A percentile compares a stretch with the other conserved stretches of the same genome.
phyloP scores from a whole-genome alignment of 92 coral and sea anemone genomes.

The Porites cylindrica region DNA sequence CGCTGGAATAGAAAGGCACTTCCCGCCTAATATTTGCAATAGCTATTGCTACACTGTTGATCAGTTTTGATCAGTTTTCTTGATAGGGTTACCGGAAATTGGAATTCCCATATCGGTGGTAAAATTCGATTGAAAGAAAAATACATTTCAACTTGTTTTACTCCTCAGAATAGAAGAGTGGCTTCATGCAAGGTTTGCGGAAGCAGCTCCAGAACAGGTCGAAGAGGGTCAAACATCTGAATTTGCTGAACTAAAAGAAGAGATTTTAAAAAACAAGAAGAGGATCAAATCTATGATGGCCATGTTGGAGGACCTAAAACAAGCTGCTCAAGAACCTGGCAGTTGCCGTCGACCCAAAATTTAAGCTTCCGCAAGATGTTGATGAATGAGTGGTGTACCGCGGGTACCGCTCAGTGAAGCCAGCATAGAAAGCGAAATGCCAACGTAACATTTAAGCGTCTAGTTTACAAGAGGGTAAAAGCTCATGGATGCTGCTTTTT shows the following conservation, averaged over 20 bases:
- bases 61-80: no score
- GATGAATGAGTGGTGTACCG: background rate
- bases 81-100: no score
- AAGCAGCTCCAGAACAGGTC: slow-evolving; percentile 11
- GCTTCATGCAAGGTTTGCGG: slow-evolving; percentile 25
- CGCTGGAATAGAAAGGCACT: no score
- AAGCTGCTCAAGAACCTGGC: slow-evolving; percentile 27
- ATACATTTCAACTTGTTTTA: background rate
- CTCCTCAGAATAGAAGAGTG: slow-evolving; percentile 16
- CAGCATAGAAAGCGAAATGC: background rate
- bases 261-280: slow-evolving; percentile 42
- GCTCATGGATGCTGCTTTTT: background rate
- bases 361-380: background rate
- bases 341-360: slow-evolving; percentile 20
- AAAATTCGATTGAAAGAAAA: background rate
- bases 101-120: no score
- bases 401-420: background rate
- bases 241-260: slow-evolving; percentile 1
- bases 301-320: slow-evolving; percentile 43
- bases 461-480: background rate
- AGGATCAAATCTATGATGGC: slow-evolving; percentile 39
- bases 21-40: no score
- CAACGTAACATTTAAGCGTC: background rate
- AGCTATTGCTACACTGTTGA: no score
- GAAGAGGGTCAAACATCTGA: slow-evolving; percentile 23